Evolutionary conservation across 1,140 invertebrate genomes (phyloP), one percentile per base, ranked within the genome.

Genomic region (Sinonovacula constricta): DNA sequence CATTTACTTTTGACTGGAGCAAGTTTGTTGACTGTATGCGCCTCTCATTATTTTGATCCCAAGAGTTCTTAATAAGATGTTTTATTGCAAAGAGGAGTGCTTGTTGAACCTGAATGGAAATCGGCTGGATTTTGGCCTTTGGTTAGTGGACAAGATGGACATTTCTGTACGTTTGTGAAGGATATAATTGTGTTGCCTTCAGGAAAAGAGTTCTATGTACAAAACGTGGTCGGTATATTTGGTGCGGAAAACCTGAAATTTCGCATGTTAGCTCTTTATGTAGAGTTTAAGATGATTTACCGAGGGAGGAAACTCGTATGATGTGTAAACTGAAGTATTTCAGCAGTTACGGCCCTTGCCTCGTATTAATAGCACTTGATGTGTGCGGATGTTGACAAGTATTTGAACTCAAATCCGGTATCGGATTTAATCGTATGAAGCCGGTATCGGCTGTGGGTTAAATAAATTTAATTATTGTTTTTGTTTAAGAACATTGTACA

Each of bases 111-210:
- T 5, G 24, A 51, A 51, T 74, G 57, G 59, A n/a, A 74, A n/a
- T 74, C 57, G 15, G 57, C 70, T 51, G 60, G 26, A 31, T 72
- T 65, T 28, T 75, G 71, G 62, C 62, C 71, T 56, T 26, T 75
- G 30, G 18, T 66, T 26, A 65, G 49, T 36, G n/a, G n/a, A n/a
- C 39, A 54, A 57, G 22, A 69, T 34, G 65, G 30, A 28, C 10
- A 2, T 45, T 14, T 49, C 12, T 51, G 2, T 31, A 30, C 14
- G 65, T 51, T 51, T 5, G 12, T 31, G 22, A 67, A 18, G 36
- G 39, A 2, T 31, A 51, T 33, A 45, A 67, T 53, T 18, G 49
- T 28, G 49, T 66, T 22, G 65, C 24, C 7, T 30, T 49, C 53
- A 49, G 30, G 5, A 15, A 53, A 12, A 14, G 28, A 1, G 53